These are phyloP conservation scores for Heliconius nattereri DNA, from an alignment of 1,140 invertebrate species.

Conservation along the genomic window DNA sequence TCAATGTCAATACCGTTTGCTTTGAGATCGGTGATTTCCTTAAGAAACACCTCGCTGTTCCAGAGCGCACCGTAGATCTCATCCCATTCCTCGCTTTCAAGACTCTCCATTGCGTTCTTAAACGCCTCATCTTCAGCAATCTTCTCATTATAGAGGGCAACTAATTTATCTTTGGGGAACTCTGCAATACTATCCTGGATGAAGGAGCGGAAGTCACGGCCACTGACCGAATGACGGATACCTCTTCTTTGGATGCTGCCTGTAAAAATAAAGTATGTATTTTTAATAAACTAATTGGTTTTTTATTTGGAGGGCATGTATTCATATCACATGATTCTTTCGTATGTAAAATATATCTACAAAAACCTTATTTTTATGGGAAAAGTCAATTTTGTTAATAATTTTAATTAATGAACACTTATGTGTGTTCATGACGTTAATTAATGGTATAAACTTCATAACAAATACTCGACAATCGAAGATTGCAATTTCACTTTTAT, in stretches of 20 bases:
- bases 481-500: no score
- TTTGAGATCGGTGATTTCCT: constrained; percentile 51
- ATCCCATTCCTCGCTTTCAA: constrained; percentile 62
- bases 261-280: constrained; percentile 38
- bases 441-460: no score
- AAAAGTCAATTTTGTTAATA: no score
- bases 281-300: constrained; percentile 8
- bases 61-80: constrained; percentile 54
- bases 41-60: constrained; percentile 59
- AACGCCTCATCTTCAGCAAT: constrained; percentile 63
- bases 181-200: constrained; percentile 53
- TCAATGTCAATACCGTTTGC: constrained; percentile 61
- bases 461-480: no score
- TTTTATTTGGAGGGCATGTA: no score
- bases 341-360: no score
- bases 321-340: no score
- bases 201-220: constrained; percentile 54
- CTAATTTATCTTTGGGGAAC: constrained; percentile 63
- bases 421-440: no score
- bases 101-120: constrained; percentile 58
- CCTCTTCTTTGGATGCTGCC: constrained; percentile 40
- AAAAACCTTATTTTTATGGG: no score
- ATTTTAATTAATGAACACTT: no score
- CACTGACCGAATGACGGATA: constrained; percentile 51
- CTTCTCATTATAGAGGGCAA: constrained; percentile 64